phyloP scores from a whole-genome alignment of 2,113 vertebrate species.

The Melanocharis versteri region DNA sequence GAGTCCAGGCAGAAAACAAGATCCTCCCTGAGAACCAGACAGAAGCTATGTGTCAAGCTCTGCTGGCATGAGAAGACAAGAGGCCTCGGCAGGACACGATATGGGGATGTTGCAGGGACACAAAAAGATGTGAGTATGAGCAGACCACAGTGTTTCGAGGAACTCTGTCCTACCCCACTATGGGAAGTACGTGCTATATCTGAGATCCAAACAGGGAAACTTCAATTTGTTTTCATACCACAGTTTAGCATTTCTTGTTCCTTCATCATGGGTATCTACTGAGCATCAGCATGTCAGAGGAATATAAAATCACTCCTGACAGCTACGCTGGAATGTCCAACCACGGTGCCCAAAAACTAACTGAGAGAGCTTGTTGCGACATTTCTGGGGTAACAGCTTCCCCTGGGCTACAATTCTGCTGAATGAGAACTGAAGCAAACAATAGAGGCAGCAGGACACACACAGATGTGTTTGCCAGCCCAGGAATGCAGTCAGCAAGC shows the following conservation, averaged over 20 bases:
- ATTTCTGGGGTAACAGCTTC: conserved; percentile 65
- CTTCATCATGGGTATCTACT: not conserved
- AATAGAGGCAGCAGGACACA: conserved; percentile 57
- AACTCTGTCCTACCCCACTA: not conserved
- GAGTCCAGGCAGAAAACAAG: not conserved
- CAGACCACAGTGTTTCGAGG: not conserved
- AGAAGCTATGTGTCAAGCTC: not conserved
- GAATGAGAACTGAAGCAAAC: conserved; percentile 62
- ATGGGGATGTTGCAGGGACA: not conserved
- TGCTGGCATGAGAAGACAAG: not conserved
- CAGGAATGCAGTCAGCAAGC: conserved; percentile 20
- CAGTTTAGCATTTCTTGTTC: not conserved
- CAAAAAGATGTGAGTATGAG: not conserved
- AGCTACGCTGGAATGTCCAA: conserved; percentile 51
- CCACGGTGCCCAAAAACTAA: not conserved
- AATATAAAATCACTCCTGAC: conserved; percentile 48
- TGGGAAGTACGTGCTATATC: not conserved
- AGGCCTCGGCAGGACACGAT: not conserved
- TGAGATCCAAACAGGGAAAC: not conserved
- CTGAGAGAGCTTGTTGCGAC: conserved; percentile 34
- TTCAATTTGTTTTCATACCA: not conserved
- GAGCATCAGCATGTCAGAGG: not conserved
- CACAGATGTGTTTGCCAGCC: conserved; percentile 14
- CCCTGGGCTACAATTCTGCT: conserved; percentile 47
- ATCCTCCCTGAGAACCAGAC: not conserved